A percentile compares a stretch with the other conserved stretches of the same genome.
Conservation (phyloP, 2,113 vertebrate species). For the Oreotrochilus melanogaster region DNA sequence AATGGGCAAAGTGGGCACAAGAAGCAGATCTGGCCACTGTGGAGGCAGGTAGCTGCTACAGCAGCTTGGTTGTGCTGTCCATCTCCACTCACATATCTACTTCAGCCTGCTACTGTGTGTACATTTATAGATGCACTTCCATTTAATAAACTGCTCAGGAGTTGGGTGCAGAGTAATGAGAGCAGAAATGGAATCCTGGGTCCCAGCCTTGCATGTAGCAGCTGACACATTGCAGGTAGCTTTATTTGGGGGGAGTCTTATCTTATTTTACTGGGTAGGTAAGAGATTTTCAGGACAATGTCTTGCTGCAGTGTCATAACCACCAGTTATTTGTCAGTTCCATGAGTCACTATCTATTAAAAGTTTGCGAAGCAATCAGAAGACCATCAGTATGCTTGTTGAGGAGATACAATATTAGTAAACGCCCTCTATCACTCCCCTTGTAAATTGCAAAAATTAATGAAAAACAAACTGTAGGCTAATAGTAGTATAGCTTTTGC, state of each 20-base stretch:
- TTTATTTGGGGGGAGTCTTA: not conserved
- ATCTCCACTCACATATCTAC: fast-evolving
- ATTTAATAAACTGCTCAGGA: not conserved
- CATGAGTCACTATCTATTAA: not conserved
- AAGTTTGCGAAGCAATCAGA: not conserved
- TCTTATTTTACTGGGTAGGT: fast-evolving
- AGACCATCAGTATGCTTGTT: not conserved
- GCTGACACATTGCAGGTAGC: not conserved
- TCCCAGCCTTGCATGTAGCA: not conserved
- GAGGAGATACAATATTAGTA: not conserved
- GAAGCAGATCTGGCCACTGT: not conserved
- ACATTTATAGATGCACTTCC: not conserved
- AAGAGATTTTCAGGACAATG: not conserved
- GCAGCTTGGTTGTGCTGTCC: fast-evolving
- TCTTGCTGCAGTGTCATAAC: not conserved
- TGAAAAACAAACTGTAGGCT: not conserved
- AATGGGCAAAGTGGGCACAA: not conserved
- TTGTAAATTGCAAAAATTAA: not conserved
- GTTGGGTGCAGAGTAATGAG: not conserved
- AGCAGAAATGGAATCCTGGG: not conserved
- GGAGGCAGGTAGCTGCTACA: not conserved
- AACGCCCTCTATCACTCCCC: not conserved
- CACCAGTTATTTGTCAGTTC: not conserved
- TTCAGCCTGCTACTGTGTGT: fast-evolving
- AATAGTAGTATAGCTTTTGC: not conserved